Conservation (phyloP, 2,888 invertebrate species). For the Notodonta dromedarius region DNA sequence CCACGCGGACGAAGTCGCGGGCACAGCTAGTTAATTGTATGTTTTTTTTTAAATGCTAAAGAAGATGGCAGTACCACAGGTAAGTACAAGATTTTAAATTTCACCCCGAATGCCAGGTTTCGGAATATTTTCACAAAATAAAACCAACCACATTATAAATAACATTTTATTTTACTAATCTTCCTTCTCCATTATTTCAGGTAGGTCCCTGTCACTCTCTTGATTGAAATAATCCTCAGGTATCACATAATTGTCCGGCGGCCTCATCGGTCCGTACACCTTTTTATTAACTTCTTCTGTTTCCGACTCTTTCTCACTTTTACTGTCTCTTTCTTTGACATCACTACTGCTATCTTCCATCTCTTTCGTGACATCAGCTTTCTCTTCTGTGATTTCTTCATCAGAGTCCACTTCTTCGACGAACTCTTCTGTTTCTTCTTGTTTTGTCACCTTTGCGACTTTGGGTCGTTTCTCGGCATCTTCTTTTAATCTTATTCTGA, state of each 20-base stretch:
- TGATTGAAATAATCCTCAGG: constrained; percentile 77
- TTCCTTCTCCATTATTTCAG: constrained; percentile 72
- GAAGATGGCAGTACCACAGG: too few species aligned
- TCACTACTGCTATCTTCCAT: constrained; percentile 11
- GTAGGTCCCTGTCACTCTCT: constrained; percentile 72
- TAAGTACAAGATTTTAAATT: too few species aligned
- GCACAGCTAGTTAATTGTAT: too few species aligned
- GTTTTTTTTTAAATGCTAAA: too few species aligned
- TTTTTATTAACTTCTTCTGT: constrained; percentile 42
- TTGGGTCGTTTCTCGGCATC: constrained; percentile 60
- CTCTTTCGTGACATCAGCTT: constrained; percentile 9
- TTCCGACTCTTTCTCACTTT: constrained; percentile 12
- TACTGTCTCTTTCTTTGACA: constrained; percentile 16
- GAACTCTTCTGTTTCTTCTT: constrained; percentile 75
- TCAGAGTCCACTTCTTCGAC: constrained; percentile 82
- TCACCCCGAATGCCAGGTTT: too few species aligned
- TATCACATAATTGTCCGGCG: constrained; percentile 74
- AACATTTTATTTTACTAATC: neutral
- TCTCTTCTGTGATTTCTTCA: constrained; percentile 49
- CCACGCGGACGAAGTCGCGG: too few species aligned
- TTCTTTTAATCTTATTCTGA: constrained; percentile 79
- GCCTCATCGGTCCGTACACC: constrained; percentile 77
- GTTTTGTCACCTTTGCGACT: constrained; percentile 44
- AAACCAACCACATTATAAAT: constrained; percentile 3
- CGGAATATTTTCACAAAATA: neutral